Evolutionary conservation across 2,113 vertebrate genomes (phyloP), one percentile per base, ranked within the genome.

Genomic region (Amphiprion percula): DNA sequence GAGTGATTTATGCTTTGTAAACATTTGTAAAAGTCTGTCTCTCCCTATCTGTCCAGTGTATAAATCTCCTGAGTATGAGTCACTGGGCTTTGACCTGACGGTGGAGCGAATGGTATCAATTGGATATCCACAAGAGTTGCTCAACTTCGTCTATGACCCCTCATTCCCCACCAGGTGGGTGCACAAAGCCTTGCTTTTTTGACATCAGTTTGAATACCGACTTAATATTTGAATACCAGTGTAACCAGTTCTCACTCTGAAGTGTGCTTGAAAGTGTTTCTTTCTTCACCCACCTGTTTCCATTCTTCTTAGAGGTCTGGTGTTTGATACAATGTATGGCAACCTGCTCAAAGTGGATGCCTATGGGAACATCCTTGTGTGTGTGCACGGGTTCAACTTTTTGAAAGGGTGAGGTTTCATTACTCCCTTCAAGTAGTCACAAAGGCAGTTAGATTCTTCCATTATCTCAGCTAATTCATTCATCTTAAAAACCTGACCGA

Each of bases 261-360:
- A 5, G 2, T 17, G 19, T 15, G 50, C 28, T 41, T 37, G 41
- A 37, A 26, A 47, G 56, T 64, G 53, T 52, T 41, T 8, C 24
- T 49, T 15, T 10, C 10, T 24, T 67, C 5, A 2, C 50, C 44
- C 10, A 21, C 26, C 24, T 19, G 2, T 61, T 15, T 72, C 2
- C 4, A 0, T 54, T 63, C 26, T 64, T 5, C 77, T 74, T 90
- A 99, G 97, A 92, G 98, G 98, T 81, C 92, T 99, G 88, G 96
- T 99, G 85, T 99, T 98, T 92, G 98, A 99, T 90, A 97, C 97
- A 1, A 92, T 96, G 68, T 97, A 97, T 77, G 98, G 98, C 61
- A 99, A 98, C 93, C 93, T 99, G 75, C 90, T 99, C 82, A 99
- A 99, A 93, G 97, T 99, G n/a, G 98, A 99, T 87, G 94, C 98